These are phyloP conservation scores for Telenomus remus DNA, from an alignment of 1,140 invertebrate genomes.

Conservation along the genomic window DNA sequence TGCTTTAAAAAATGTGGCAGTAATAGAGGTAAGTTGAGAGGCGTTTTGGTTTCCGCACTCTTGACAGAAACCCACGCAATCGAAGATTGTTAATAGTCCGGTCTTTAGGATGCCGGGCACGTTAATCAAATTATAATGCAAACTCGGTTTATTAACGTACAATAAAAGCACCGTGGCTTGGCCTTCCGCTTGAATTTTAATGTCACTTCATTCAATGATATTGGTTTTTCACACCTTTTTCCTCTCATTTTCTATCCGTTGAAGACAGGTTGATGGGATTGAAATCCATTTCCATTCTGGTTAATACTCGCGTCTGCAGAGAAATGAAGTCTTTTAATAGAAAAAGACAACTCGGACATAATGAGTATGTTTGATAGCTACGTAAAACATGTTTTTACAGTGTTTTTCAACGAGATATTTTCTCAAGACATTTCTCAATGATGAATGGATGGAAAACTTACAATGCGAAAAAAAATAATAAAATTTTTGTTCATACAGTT, in stretches of 20 bases:
- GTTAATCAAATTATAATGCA: conserved; percentile 44
- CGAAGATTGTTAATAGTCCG: conserved; percentile 3
- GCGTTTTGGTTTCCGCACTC: not conserved
- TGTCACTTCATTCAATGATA: conserved; percentile 16
- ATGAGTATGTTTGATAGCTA: too few relatives aligned
- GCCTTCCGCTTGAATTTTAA: conserved; percentile 32
- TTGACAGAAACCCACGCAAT: conserved; percentile 3
- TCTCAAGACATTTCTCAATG: too few relatives aligned
- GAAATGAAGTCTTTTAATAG: conserved; percentile 30
- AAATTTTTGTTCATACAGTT: too few relatives aligned
- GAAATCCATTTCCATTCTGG: conserved; percentile 42
- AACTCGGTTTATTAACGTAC: conserved; percentile 40
- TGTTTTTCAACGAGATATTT: too few relatives aligned
- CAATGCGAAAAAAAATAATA: too few relatives aligned
- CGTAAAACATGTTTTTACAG: too few relatives aligned
- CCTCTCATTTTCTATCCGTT: conserved; percentile 33
- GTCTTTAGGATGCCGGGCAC: conserved; percentile 19
- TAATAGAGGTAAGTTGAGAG: too few relatives aligned
- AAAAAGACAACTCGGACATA: conserved; percentile 5
- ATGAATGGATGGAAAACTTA: too few relatives aligned
- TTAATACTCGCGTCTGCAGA: conserved; percentile 20
- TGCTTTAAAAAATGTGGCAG: too few relatives aligned
- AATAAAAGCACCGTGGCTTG: conserved; percentile 23
- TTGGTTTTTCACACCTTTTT: conserved; percentile 33
- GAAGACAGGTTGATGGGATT: conserved; percentile 34